These are phyloP conservation scores for Thunnus albacares DNA, from an alignment of 2,797 vertebrate genomes.

Conservation along the genomic window DNA sequence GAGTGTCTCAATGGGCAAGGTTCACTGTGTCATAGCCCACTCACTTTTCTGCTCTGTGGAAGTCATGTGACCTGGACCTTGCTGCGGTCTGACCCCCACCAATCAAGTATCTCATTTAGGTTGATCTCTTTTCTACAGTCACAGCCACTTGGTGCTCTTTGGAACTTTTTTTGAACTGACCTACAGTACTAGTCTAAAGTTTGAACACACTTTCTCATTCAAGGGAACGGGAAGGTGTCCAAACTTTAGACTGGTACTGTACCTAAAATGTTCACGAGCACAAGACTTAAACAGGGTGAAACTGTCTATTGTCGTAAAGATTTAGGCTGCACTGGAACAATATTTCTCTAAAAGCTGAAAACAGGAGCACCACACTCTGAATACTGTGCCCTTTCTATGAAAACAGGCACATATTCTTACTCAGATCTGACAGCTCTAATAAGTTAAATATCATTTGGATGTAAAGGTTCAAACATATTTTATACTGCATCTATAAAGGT, in stretches of 20 bases:
- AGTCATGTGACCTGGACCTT: constrained; percentile 76
- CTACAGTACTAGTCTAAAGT: neutral
- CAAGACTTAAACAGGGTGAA: neutral
- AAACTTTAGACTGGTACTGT: neutral
- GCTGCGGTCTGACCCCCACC: constrained; percentile 53
- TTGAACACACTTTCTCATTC: neutral
- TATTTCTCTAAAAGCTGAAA: constrained; percentile 1
- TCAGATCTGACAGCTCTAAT: neutral
- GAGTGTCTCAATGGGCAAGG: constrained; percentile 80
- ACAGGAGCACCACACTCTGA: neutral
- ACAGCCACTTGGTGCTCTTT: constrained; percentile 18
- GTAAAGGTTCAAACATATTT: neutral
- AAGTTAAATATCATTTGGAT: neutral
- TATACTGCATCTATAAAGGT: neutral
- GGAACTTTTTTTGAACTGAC: constrained; percentile 2
- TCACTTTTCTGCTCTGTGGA: constrained; percentile 71
- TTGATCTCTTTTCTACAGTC: constrained; percentile 38
- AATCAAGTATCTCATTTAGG: constrained; percentile 56
- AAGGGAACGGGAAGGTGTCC: no score
- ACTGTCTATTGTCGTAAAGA: constrained; percentile 6
- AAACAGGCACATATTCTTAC: neutral
- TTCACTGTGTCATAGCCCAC: constrained; percentile 76
- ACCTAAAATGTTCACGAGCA: neutral
- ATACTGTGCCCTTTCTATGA: neutral
- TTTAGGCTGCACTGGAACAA: neutral